These are phyloP conservation scores for Stenopsyche tienmushanensis DNA, from an alignment of 1,140 invertebrate genomes.

Conservation along the genomic window DNA sequence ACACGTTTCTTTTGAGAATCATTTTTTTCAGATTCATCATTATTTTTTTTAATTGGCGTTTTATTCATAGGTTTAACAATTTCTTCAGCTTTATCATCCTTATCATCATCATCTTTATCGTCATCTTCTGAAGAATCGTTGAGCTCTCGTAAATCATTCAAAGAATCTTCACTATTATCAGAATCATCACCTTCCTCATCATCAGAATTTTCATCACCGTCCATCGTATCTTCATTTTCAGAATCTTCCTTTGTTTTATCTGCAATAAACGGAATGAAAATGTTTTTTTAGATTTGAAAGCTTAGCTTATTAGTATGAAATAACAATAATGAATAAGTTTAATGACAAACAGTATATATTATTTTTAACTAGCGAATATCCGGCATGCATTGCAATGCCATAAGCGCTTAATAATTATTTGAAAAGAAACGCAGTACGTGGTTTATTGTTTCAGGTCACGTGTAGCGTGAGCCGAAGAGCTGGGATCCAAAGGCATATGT, in stretches of 20 bases:
- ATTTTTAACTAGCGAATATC: too few relatives aligned
- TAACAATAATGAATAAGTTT: too few relatives aligned
- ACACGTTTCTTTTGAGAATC: constrained; percentile 16
- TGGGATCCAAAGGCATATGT: too few relatives aligned
- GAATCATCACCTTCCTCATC: constrained; percentile 45
- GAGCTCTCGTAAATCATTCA: constrained; percentile 45
- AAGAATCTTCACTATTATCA: constrained; percentile 45
- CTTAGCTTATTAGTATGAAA: too few relatives aligned
- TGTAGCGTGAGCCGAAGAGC: too few relatives aligned
- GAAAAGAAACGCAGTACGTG: too few relatives aligned
- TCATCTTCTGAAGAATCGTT: constrained; percentile 45
- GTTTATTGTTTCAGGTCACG: too few relatives aligned
- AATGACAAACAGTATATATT: too few relatives aligned
- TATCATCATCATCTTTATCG: constrained; percentile 43
- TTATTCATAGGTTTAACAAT: constrained; percentile 11
- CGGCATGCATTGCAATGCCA: too few relatives aligned
- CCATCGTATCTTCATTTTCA: constrained; percentile 39
- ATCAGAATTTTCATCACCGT: constrained; percentile 44
- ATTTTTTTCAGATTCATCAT: constrained; percentile 36
- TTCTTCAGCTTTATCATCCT: constrained; percentile 19
- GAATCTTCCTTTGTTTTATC: constrained; percentile 41
- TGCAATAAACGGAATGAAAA: neutral
- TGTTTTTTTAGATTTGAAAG: neutral
- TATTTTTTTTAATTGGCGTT: constrained; percentile 33
- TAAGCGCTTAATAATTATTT: too few relatives aligned